Evolutionary conservation across 1,140 invertebrate genomes (phyloP).

Genomic region (Triops longicaudatus): DNA sequence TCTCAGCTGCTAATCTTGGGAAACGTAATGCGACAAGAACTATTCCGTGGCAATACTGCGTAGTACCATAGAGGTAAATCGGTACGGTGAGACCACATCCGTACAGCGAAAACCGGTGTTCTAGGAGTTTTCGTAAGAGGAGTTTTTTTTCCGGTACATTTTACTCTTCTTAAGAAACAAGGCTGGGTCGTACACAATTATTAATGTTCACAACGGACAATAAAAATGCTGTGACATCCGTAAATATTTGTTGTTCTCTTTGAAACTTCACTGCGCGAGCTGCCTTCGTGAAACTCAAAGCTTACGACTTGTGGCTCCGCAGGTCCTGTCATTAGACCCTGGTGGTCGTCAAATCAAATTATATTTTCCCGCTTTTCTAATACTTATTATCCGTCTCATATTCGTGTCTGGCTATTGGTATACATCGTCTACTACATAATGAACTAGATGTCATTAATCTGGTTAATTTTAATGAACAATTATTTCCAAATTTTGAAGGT

Average conservation of each 20-base stretch:
- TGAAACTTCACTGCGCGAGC: no score
- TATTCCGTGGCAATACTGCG: neutral
- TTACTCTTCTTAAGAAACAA: neutral
- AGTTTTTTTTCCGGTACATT: neutral
- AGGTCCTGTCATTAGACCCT: no score
- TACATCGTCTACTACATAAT: no score
- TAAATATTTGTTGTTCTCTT: neutral
- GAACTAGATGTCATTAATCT: no score
- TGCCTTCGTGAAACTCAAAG: no score
- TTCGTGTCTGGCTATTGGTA: no score
- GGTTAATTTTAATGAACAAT: no score
- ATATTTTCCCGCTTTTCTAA: no score
- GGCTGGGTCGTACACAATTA: constrained; percentile 2
- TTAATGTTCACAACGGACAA: neutral
- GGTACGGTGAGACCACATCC: neutral
- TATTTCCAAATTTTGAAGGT: no score
- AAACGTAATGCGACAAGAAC: neutral
- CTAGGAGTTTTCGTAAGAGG: neutral
- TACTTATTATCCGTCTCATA: no score
- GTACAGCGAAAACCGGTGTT: neutral
- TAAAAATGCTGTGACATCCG: constrained; percentile 15
- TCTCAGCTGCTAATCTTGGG: neutral
- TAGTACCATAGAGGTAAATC: neutral
- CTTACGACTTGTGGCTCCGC: no score
- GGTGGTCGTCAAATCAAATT: no score